Conservation (phyloP, 2,797 vertebrate genomes). For the Podarcis lilfordi region DNA sequence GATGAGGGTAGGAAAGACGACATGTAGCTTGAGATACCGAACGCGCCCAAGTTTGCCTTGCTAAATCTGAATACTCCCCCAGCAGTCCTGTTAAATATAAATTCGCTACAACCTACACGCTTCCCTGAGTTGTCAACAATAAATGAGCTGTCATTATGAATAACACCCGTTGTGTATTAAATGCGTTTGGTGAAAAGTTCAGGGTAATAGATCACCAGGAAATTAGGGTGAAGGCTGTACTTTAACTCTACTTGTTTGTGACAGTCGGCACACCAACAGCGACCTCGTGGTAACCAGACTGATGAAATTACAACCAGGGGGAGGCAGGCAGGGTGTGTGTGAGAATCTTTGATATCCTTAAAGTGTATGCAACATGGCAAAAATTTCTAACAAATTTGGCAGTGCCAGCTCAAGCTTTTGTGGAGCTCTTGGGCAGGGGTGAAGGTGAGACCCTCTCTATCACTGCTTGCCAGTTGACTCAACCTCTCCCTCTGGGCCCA, state of each 20-base stretch:
- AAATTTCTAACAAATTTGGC: conserved; percentile 48
- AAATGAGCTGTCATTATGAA: conserved; percentile 36
- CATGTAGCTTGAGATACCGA: conserved; percentile 34
- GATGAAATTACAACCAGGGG: conserved; percentile 75
- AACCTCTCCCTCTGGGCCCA: not conserved
- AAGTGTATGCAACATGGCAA: conserved; percentile 63
- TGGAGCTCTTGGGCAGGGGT: not conserved
- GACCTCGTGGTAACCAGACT: conserved; percentile 66
- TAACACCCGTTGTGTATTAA: conserved; percentile 4
- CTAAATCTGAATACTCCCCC: conserved; percentile 37
- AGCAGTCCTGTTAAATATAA: conserved; percentile 50
- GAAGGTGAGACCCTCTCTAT: not conserved
- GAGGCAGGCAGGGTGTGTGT: not conserved
- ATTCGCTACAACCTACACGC: not conserved
- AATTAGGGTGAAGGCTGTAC: conserved; percentile 34
- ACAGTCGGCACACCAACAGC: conserved; percentile 49
- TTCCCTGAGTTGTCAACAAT: conserved; percentile 42
- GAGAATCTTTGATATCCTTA: conserved; percentile 66
- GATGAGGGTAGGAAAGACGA: conserved; percentile 49
- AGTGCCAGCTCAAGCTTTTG: not conserved
- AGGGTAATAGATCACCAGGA: conserved; percentile 24
- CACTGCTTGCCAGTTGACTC: not conserved
- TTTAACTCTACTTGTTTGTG: conserved; percentile 65
- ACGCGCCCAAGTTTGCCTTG: conserved; percentile 26
- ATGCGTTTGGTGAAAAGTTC: conserved; percentile 51